A percentile compares a stretch with the other conserved stretches of the same genome.
Evolutionary conservation across 2,888 invertebrate species (phyloP).

Genomic region (Agrotis exclamationis): DNA sequence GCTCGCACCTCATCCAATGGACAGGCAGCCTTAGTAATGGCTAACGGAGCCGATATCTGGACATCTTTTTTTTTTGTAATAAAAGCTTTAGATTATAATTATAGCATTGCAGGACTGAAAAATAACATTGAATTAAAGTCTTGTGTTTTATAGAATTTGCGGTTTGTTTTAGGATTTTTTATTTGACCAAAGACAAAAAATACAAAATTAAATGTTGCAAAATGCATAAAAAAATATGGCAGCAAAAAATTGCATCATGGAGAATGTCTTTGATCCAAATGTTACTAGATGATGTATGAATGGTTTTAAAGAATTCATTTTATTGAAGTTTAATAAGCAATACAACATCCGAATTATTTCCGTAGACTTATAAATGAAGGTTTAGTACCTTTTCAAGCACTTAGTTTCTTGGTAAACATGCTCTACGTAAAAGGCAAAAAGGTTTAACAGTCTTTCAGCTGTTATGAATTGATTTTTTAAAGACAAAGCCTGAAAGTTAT

Average conservation of each 20-base stretch:
- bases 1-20: too few relatives aligned
- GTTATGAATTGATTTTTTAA: constrained; percentile 7
- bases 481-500: background rate
- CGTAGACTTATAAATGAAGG: constrained; percentile 6
- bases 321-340: constrained; percentile 35
- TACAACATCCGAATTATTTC: constrained; percentile 43
- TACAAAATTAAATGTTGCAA: constrained; percentile 22
- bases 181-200: constrained; percentile 21
- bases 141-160: constrained; percentile 4
- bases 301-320: constrained; percentile 29
- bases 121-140: constrained; percentile 13
- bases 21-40: too few relatives aligned
- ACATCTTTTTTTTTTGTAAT: background rate
- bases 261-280: constrained; percentile 44
- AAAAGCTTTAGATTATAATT: constrained; percentile 6
- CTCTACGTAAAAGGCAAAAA: background rate
- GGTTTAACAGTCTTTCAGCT: background rate
- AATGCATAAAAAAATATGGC: constrained; percentile 15
- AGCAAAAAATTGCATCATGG: constrained; percentile 6
- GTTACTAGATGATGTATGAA: constrained; percentile 39
- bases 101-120: constrained; percentile 34
- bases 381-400: background rate
- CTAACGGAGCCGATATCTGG: constrained; percentile 6
- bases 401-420: background rate
- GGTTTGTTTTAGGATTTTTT: constrained; percentile 23